A percentile compares a stretch with the other conserved stretches of the same genome.
phyloP scores from a whole-genome alignment of 2,888 invertebrate species.

The Eustalomyia histrio region DNA sequence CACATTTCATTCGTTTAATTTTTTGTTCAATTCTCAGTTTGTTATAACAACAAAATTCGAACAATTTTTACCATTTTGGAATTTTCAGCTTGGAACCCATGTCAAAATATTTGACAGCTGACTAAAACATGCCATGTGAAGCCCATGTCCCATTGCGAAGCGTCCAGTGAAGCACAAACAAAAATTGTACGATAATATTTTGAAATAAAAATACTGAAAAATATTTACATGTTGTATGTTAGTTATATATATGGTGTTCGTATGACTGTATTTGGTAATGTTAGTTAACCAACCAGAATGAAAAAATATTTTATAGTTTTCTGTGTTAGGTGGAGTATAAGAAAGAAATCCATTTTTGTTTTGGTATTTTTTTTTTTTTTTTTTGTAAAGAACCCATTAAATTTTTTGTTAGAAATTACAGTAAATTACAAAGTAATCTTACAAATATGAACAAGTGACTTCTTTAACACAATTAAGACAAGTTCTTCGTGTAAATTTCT shows the following conservation, averaged over 20 bases:
- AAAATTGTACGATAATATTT: conserved; percentile 1
- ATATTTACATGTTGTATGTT: neutral
- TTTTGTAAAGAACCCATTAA: neutral
- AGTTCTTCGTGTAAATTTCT: no score
- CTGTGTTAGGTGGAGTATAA: neutral
- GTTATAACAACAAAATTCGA: conserved; percentile 16
- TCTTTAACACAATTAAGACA: no score
- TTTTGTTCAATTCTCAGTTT: conserved; percentile 42
- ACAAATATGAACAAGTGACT: neutral
- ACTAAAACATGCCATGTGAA: conserved; percentile 79
- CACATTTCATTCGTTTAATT: conserved; percentile 14
- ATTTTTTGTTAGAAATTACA: neutral
- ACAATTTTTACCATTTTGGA: conserved; percentile 61
- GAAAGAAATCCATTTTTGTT: neutral
- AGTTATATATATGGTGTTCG: neutral
- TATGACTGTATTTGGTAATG: neutral
- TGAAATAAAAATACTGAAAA: conserved; percentile 23
- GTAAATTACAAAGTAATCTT: neutral
- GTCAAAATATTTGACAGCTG: conserved; percentile 80
- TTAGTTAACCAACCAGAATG: neutral
- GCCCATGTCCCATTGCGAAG: conserved; percentile 68
- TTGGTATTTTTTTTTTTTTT: neutral
- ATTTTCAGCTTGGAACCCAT: conserved; percentile 76
- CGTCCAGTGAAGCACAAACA: conserved; percentile 61
- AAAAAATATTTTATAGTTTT: neutral